phyloP scores from a whole-genome alignment of 2,797 vertebrate genomes.

The Paguma larvata region DNA sequence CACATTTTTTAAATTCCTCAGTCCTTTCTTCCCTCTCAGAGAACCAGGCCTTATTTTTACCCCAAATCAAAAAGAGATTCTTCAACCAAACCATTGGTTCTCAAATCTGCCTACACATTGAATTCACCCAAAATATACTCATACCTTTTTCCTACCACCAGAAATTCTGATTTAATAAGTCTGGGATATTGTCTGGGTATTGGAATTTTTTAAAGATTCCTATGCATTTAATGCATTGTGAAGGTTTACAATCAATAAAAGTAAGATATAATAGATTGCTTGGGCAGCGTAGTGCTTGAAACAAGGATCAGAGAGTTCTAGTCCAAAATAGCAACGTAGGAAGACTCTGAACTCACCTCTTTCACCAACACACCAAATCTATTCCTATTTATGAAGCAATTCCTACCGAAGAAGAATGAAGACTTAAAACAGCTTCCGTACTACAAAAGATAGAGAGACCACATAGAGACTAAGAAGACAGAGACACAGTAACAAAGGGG shows the following conservation, averaged over 20 bases:
- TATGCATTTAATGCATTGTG: background rate
- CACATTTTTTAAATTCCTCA: background rate
- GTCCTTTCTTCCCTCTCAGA: background rate
- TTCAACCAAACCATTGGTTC: background rate
- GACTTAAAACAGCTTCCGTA: background rate
- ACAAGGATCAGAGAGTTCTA: background rate
- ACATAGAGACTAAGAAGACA: background rate
- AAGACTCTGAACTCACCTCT: background rate
- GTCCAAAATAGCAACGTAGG: background rate
- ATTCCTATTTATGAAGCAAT: background rate
- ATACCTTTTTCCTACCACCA: background rate
- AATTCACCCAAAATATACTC: background rate
- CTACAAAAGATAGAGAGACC: background rate
- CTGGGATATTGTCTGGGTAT: background rate
- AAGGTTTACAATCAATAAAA: slow-evolving; percentile 1
- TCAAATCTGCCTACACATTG: background rate
- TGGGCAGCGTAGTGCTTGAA: slow-evolving; percentile 10
- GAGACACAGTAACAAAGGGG: background rate
- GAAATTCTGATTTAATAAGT: background rate
- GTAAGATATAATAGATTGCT: background rate
- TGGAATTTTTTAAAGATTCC: background rate
- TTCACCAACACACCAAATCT: background rate
- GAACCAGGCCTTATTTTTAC: background rate
- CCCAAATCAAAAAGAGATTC: background rate
- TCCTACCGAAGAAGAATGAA: background rate